Percentiles rank a stretch among this genome's conserved stretches.
Conservation (phyloP, 2,797 vertebrate species). For the Alosa sapidissima region DNA sequence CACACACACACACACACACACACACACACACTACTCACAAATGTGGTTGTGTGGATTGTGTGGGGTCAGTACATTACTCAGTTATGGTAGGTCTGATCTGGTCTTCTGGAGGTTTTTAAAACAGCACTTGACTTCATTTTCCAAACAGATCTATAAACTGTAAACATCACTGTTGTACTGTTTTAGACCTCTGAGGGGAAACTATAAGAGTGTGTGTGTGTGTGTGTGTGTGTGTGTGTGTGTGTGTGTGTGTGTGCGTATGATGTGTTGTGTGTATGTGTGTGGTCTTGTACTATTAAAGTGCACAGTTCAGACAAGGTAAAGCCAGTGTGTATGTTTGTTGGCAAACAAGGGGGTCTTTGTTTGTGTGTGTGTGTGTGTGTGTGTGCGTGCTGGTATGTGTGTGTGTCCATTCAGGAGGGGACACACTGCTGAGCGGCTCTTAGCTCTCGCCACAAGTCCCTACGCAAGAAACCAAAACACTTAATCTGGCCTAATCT, state of each 20-base stretch:
- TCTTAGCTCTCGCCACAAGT: conserved; percentile 43
- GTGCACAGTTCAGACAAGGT: not conserved
- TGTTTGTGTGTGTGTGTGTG: conserved; percentile 15
- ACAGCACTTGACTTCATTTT: not conserved
- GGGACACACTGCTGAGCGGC: conserved; percentile 25
- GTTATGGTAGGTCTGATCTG: not conserved
- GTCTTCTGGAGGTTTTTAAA: not conserved
- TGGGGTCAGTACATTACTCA: not conserved
- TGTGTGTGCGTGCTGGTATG: conserved; percentile 8
- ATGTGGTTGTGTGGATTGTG: not conserved
- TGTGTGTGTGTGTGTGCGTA: not conserved
- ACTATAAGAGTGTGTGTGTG: not conserved
- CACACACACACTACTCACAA: not conserved
- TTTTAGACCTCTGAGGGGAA: not conserved
- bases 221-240: not conserved
- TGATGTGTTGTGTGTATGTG: not conserved
- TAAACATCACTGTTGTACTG: not conserved
- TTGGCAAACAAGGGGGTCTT: conserved; percentile 6
- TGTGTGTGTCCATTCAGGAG: not conserved
- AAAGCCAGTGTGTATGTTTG: not conserved
- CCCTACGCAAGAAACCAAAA: conserved; percentile 23
- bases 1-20: not conserved
- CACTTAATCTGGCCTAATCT: conserved; percentile 52
- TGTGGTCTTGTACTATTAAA: not conserved
- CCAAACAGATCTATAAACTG: not conserved